Base-by-base conservation (phyloP, 2,113 vertebrate genomes). In the Uropsilus gracilis region DNA sequence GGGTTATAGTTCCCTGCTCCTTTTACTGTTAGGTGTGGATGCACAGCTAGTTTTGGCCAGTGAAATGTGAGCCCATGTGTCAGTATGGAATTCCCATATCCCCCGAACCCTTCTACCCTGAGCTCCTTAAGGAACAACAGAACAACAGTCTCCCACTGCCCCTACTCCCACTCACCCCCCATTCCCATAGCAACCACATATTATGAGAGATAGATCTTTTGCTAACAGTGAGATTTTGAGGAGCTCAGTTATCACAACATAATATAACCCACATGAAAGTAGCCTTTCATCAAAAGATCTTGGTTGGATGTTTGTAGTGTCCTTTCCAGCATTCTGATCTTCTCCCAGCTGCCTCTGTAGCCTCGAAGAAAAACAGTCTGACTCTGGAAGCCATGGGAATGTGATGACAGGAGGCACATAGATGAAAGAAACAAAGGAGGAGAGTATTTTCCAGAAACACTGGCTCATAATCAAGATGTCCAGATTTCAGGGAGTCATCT, bases 91-190 rank as follows among this genome's bases (percentile, higher is more conserved):
- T 61, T 90, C 34, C 12, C 11, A 0, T 61, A 46, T 39, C 6
- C n/a, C 46, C 48, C 6, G 2, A 16, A 12, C 16, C 20, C 68
- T 44, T 4, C 39, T 42, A 20, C 3, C 9, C 2, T 42, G 34
- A 34, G 11, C 26, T 8, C 18, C 30, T 90, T 48, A 24, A 3
- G 48, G 63, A 66, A 18, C 50, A 53, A 53, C 17, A 53, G 50
- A 46, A 16, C 14, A 13, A 22, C 32, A 34, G 57, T n/a, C 8
- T 20, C 20, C 2, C 39, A 2, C 9, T 10, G 5, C 5, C 0
- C 11, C 22, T 8, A n/a, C n/a, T n/a, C n/a, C n/a, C n/a, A n/a
- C 3, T 11, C 17, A 7, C 8, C 0, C 14, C 13, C 6, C 10
- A 3, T 22, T 13, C 69, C 69, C 37, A 3, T 20, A 34, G 32